Base-by-base conservation (phyloP, 1,140 invertebrate species). In the Palaemon carinicauda region DNA sequence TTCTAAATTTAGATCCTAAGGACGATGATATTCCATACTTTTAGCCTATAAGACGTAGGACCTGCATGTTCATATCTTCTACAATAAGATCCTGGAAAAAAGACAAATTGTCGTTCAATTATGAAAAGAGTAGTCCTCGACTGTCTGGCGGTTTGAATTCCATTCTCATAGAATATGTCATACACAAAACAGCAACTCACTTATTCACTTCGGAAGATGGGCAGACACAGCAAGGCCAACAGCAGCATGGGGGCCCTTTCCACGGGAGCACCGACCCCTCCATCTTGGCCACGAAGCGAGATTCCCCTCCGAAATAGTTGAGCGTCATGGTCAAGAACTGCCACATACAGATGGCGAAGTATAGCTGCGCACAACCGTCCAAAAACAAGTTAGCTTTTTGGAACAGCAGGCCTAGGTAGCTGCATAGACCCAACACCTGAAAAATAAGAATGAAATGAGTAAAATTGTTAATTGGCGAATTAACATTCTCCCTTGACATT, bases 331-430 rank as follows among this genome's bases (percentile, higher is more conserved):
- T 52, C 33, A 87, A 53, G 86, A 89, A 89, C 54, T 89, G 85
- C 24, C 73, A 83, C 88, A 89, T 89, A 78, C 88, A 89, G 52
- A 89, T 21, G 7, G 84, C 88, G 54, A 89, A 89, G 74, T 78
- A 89, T 0, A 89, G 60, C 53, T 89, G 88, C 10, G 88, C 86
- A 1, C 85, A 29, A 17, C 79, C 69, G 82, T 89, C 88, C 53
- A 89, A 78, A 21, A 89, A 79, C 12, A 80, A 7, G 54, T 89
- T 87, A n/a, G 88, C 80, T 41, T 87, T 87, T 17, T 87, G 88
- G 86, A 89, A 89, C 0, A 89, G 27, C 21, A 89, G 60, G 2
- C 84, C 85, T 14, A 89, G 53, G 80, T 81, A 89, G n/a, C 82
- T 87, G 82, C 88, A 87, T 21, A 89, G 54, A 0, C 88, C 88